Evolutionary conservation across 2,113 vertebrate genomes (phyloP).

Genomic region (Oreotrochilus melanogaster): DNA sequence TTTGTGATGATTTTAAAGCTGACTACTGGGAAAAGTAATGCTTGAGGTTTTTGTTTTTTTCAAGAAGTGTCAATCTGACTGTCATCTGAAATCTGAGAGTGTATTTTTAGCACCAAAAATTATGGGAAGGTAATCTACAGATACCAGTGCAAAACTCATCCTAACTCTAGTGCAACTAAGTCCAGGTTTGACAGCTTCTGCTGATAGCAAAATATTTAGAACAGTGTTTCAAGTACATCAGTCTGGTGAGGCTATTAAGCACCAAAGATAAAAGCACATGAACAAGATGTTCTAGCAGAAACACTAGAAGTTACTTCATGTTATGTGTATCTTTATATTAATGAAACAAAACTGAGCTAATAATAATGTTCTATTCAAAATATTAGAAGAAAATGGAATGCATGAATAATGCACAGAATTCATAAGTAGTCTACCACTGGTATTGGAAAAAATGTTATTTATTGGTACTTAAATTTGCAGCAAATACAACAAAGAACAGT

Average conservation of each 20-base stretch:
- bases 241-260: neutral
- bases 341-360: neutral
- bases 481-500: neutral
- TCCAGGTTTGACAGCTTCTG: constrained; percentile 6
- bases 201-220: neutral
- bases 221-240: neutral
- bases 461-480: constrained; percentile 14
- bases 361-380: constrained; percentile 21
- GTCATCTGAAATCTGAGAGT: neutral
- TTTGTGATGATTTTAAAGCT: neutral
- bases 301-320: neutral
- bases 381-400: constrained; percentile 27
- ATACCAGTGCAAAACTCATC: neutral
- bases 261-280: neutral
- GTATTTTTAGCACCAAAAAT: neutral
- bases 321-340: neutral
- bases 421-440: neutral
- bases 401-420: constrained; percentile 13
- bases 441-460: neutral
- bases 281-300: constrained; percentile 1
- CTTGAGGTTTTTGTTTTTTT: neutral
- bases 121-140: neutral
- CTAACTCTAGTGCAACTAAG: neutral
- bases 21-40: neutral
- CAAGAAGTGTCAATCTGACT: neutral